These are phyloP conservation scores for Cerceris ruficornis DNA, from an alignment of 2,888 invertebrate species.

Conservation along the genomic window DNA sequence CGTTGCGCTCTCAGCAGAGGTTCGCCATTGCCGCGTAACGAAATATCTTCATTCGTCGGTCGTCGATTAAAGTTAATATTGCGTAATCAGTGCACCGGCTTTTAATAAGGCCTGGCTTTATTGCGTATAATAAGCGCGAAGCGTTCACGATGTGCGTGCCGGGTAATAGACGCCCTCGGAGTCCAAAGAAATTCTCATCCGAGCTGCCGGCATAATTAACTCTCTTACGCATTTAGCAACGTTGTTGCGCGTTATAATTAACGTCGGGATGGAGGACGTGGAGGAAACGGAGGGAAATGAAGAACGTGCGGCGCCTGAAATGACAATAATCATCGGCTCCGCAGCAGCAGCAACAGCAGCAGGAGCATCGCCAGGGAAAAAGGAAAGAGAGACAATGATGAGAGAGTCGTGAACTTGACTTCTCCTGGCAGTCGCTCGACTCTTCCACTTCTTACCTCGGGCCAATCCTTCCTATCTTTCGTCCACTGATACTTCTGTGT, in stretches of 20 bases:
- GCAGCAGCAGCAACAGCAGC: constrained; percentile 18
- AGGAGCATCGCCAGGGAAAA: constrained; percentile 39
- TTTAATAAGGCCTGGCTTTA: not conserved
- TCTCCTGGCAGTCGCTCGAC: constrained; percentile 28
- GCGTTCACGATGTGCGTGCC: not conserved
- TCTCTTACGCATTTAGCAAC: not conserved
- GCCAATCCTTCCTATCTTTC: not conserved
- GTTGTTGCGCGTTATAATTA: not conserved
- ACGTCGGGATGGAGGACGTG: not conserved
- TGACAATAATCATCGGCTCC: constrained; percentile 47
- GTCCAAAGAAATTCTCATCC: not conserved
- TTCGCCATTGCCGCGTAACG: not conserved
- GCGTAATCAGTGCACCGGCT: not conserved
- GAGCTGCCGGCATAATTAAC: not conserved
- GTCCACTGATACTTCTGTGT: not conserved
- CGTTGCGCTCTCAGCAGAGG: too few relatives aligned
- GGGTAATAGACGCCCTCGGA: not conserved
- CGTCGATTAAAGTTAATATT: constrained; percentile 27
- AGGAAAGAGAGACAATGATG: constrained; percentile 71
- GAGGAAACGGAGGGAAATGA: not conserved
- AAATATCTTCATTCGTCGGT: constrained; percentile 24
- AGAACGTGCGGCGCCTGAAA: constrained; percentile 3
- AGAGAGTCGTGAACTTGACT: constrained; percentile 76
- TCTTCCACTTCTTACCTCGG: constrained; percentile 13
- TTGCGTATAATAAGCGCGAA: too few relatives aligned